Evolutionary conservation across 2,888 invertebrate species (phyloP), one percentile per base, ranked within the genome.

Genomic region (Torymus texanus): DNA sequence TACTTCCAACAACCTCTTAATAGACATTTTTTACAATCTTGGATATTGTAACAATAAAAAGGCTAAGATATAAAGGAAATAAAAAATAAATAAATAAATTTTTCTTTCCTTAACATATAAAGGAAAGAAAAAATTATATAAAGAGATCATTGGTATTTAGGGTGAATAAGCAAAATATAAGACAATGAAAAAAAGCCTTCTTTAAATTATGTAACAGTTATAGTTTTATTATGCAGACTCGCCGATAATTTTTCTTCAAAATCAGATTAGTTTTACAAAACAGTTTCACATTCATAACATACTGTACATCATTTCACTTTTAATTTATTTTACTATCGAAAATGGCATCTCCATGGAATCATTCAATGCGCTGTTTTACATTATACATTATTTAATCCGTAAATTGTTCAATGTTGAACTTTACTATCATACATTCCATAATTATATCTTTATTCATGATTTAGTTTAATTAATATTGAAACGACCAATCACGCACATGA

Each of bases 161-260:
- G 41, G 41, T 41, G 41, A 8, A 41, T 41, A 8, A 41, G 41
- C 41, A 41, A 41, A 41, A 41, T 41, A 8, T 8, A 8, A 41
- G 41, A 29, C 10, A 12, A 13, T 18, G 50, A 61, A 24, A 62
- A 51, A 18, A 55, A 75, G 11, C 62, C 58, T 53, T 68, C 51
- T 63, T 62, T 41, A 59, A 71, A 73, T 76, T 61, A 62, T 81
- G 70, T 77, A 81, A 81, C 79, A 81, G 77, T 76, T 79, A 77
- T 81, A 81, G 21, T 73, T 81, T 78, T 81, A 81, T 79, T 79
- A 77, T 79, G 74, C 70, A 79, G 76, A 65, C 67, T 77, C 65
- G 61, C 73, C n/a, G 75, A 79, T 79, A 76, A 71, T 79, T 75
- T 70, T 72, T 78, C 70, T 59, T 65, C 10, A 65, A 70, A 73